Percentiles rank a stretch among this genome's conserved stretches.
Conservation (phyloP, 2,888 invertebrate species). For the Melolontha melolontha region DNA sequence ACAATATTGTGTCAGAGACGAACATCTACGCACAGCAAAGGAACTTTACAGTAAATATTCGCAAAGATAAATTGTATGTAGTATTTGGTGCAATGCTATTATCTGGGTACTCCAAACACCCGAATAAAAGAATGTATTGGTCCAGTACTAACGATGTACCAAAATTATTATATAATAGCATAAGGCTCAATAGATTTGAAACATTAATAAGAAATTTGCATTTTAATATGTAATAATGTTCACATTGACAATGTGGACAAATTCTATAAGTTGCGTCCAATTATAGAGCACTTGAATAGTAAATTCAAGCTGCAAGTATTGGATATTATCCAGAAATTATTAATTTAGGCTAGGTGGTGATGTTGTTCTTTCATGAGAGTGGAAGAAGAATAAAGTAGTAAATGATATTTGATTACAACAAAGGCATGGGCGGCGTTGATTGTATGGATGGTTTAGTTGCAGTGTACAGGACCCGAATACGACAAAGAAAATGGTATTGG, state of each 20-base stretch:
- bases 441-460: slow-evolving; percentile 31
- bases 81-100: no score
- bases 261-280: slow-evolving; percentile 48
- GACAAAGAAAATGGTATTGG: slow-evolving; percentile 43
- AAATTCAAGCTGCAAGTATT: slow-evolving; percentile 41
- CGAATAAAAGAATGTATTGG: no score
- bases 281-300: slow-evolving; percentile 48
- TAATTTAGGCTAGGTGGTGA: slow-evolving; percentile 48
- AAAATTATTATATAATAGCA: no score
- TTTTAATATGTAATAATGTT: slow-evolving; percentile 31
- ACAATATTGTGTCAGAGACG: no score
- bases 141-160: not conserved
- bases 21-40: no score
- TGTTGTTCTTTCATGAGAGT: slow-evolving; percentile 39
- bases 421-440: slow-evolving; percentile 32
- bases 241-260: slow-evolving; percentile 50
- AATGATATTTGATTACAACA: no score
- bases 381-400: slow-evolving; percentile 5
- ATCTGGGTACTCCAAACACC: no score
- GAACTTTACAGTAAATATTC: no score
- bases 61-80: no score
- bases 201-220: no score
- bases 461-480: slow-evolving; percentile 33
- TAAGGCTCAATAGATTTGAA: no score
- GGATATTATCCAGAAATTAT: slow-evolving; percentile 44